Base-by-base conservation (phyloP, 2,888 invertebrate genomes). In the Galerucella pusilla region DNA sequence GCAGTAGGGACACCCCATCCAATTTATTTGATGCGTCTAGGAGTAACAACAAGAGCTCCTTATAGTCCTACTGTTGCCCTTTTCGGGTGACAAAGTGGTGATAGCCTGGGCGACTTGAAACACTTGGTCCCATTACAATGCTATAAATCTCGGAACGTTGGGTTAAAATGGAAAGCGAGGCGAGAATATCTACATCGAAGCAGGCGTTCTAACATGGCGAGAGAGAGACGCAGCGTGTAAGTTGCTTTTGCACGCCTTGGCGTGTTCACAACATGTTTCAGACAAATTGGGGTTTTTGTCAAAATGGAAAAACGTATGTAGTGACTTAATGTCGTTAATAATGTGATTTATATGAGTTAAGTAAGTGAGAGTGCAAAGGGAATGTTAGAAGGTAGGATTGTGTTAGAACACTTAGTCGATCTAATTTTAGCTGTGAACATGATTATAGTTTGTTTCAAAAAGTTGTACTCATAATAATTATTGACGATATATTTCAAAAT, bases 51-150 rank as follows among this genome's bases (percentile, higher is more conserved):
- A 87, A 86, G 86, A 85, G 86, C 85, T 71, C 57, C 71, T 71
- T 65, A 65, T 52, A 60, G 57, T 65, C 45, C 64, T 20, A 46
- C 64, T 20, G 45, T 46, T 20, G 67, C 85, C 84, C 84, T 85
- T 84, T 82, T 69, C 83, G 85, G 88, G 88, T 88, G 89, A 89
- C 89, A 90, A 90, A 88, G 89, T 89, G 89, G 89, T 89, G 90
- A 90, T 90, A 89, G 89, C 87, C 88, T 88, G 89, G 89, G 89
- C 89, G 90, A 90, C 89, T 90, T 89, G 90, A 90, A 90, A 89
- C 90, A 90, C 90, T 90, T 90, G 90, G 90, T 89, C 90, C 90
- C 89, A 90, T 90, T 90, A 90, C 90, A 88, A 88, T 88, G 88
- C 90, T 87, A 90, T 90, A 90, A 90, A 90, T 90, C 90, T 89